A percentile compares a stretch with the other conserved stretches of the same genome.
Evolutionary conservation across 2,888 invertebrate species (phyloP).

Genomic region (Lasioglossum oenotherae): DNA sequence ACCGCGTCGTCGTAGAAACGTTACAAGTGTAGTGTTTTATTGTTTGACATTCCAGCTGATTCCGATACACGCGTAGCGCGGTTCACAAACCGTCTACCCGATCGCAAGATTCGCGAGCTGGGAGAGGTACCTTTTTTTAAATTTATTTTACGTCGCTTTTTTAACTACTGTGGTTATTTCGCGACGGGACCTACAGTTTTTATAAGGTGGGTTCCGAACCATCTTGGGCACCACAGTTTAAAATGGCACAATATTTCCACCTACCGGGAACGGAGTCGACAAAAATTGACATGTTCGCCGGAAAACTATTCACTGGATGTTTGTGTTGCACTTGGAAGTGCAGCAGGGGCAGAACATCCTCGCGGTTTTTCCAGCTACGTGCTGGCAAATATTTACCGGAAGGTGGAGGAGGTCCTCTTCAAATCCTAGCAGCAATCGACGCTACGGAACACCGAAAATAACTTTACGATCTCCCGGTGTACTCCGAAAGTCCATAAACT

Average conservation of each 20-base stretch:
- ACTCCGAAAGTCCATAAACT: constrained; percentile 48
- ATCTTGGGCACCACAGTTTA: too few relatives aligned
- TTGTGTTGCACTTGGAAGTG: constrained; percentile 71
- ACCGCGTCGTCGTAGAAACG: neutral
- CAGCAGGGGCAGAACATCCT: constrained; percentile 48
- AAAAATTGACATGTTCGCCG: constrained; percentile 44
- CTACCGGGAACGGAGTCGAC: neutral
- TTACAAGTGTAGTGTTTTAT: constrained; percentile 35
- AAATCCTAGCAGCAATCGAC: constrained; percentile 64
- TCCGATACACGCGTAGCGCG: neutral
- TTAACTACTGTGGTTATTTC: too few relatives aligned
- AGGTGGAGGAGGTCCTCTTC: constrained; percentile 65
- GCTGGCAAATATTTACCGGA: constrained; percentile 74
- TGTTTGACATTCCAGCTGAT: constrained; percentile 35
- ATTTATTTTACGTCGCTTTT: too few relatives aligned
- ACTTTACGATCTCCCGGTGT: constrained; percentile 50
- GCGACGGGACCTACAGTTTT: too few relatives aligned
- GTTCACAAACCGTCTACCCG: neutral
- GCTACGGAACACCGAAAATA: constrained; percentile 54
- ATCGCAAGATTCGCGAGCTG: neutral
- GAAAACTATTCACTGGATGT: constrained; percentile 48
- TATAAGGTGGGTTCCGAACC: too few relatives aligned
- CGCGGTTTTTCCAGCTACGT: constrained; percentile 72
- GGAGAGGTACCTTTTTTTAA: neutral
- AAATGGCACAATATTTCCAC: too few relatives aligned